These are phyloP conservation scores for Yponomeuta plumbellus DNA, from an alignment of 2,888 invertebrate species.

Conservation along the genomic window DNA sequence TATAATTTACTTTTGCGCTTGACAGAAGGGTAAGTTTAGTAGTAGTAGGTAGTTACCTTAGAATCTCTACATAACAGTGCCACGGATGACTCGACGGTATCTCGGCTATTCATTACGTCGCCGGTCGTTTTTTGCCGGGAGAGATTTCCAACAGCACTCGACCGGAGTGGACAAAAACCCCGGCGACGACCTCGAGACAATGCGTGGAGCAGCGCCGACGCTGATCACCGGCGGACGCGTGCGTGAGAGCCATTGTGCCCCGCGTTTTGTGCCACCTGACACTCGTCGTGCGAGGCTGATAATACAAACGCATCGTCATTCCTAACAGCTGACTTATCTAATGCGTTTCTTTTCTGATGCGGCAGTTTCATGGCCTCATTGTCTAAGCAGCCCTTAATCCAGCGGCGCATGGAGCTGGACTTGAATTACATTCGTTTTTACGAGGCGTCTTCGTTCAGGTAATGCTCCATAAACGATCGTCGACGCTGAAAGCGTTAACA, in stretches of 20 bases:
- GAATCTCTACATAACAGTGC: neutral
- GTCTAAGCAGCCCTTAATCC: neutral
- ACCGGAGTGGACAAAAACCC: constrained; percentile 54
- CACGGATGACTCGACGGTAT: neutral
- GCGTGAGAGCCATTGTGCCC: constrained; percentile 24
- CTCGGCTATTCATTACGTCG: constrained; percentile 9
- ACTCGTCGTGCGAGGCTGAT: constrained; percentile 22
- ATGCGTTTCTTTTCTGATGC: neutral
- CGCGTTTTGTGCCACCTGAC: constrained; percentile 10
- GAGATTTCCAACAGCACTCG: too few species aligned
- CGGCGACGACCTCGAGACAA: constrained; percentile 40
- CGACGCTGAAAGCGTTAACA: constrained; percentile 17
- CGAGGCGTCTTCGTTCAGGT: constrained; percentile 17
- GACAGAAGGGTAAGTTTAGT: too few species aligned
- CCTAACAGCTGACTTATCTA: neutral
- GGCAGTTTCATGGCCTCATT: neutral
- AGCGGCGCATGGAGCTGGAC: neutral
- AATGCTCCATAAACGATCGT: constrained; percentile 21
- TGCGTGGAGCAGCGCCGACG: constrained; percentile 43
- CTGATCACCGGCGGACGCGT: constrained; percentile 32
- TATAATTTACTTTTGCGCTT: too few species aligned
- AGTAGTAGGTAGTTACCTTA: neutral
- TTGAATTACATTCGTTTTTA: constrained; percentile 19
- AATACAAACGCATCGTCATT: constrained; percentile 23
- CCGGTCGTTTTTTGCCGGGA: constrained; percentile 30